Percentiles rank a stretch among this genome's conserved stretches.
Evolutionary conservation across 2,888 invertebrate genomes (phyloP).

Genomic region (Digitonthophagus gazella): DNA sequence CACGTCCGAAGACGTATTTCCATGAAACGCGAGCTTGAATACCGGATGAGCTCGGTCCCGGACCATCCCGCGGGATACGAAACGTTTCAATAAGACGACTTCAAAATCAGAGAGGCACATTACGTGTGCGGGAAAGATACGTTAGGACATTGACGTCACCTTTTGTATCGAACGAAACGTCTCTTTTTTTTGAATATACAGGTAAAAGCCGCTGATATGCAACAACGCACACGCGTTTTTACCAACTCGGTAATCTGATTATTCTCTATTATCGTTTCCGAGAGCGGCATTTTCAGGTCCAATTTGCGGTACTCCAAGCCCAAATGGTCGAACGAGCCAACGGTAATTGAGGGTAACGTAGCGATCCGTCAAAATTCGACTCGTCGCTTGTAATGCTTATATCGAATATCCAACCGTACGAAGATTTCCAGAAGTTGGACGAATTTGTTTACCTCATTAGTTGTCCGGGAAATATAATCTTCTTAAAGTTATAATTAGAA

Average conservation of each 20-base stretch:
- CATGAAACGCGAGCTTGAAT: background rate
- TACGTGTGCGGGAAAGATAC: background rate
- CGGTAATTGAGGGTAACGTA: background rate
- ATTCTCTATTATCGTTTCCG: conserved; percentile 28
- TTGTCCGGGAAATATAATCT: background rate
- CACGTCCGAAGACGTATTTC: background rate
- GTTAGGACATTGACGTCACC: background rate
- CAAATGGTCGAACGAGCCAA: background rate
- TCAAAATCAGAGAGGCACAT: background rate
- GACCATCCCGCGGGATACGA: background rate
- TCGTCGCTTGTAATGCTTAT: too few relatives aligned
- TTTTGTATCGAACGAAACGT: background rate
- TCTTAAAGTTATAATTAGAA: background rate
- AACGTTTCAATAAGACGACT: background rate
- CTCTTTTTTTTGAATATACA: background rate
- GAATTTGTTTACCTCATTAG: background rate
- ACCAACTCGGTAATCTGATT: conserved; percentile 24
- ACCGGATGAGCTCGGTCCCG: background rate
- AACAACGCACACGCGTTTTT: conserved; percentile 8
- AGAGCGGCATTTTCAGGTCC: conserved; percentile 25
- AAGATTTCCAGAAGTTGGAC: background rate
- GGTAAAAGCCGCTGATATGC: background rate
- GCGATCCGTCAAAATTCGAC: background rate
- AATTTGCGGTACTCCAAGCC: conserved; percentile 19
- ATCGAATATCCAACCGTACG: background rate